These are phyloP conservation scores for Uropsilus gracilis DNA, from an alignment of 2,113 vertebrate species.

Conservation along the genomic window DNA sequence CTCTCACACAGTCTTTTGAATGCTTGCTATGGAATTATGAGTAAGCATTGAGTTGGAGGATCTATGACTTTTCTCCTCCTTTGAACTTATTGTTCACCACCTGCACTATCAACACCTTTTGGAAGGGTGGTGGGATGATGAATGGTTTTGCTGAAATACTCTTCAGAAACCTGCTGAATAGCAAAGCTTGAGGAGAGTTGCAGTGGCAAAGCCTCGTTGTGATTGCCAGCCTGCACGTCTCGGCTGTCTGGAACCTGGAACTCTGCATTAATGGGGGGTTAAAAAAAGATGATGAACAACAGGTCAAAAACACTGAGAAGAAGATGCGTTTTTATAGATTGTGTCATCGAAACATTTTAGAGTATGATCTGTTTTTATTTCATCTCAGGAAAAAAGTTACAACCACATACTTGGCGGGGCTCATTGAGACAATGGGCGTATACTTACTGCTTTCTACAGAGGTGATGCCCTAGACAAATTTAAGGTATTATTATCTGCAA, in stretches of 20 bases:
- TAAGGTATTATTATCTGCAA: neutral
- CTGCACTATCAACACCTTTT: neutral
- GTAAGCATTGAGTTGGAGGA: neutral
- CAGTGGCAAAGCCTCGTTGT: conserved; percentile 1
- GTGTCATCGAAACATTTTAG: conserved; percentile 45
- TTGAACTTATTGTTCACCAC: conserved; percentile 22
- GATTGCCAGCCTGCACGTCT: neutral
- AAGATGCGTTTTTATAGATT: conserved; percentile 53
- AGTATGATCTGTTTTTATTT: conserved; percentile 7
- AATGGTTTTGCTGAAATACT: conserved; percentile 53
- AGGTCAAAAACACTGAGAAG: conserved; percentile 29
- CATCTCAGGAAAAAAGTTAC: conserved; percentile 30
- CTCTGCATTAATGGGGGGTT: neutral
- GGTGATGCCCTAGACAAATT: neutral
- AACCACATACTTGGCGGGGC: neutral
- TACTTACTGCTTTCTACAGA: conserved; percentile 42
- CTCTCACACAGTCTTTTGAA: conserved; percentile 2
- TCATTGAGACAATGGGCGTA: conserved; percentile 28
- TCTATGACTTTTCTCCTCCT: conserved; percentile 36
- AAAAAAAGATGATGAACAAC: neutral
- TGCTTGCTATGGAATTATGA: conserved; percentile 36
- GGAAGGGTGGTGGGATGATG: conserved; percentile 35
- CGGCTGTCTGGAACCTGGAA: conserved; percentile 6
- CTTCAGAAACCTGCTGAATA: neutral
- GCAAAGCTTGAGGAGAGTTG: conserved; percentile 24